phyloP scores from a whole-genome alignment of 2,113 vertebrate species.

The Naja naja region DNA sequence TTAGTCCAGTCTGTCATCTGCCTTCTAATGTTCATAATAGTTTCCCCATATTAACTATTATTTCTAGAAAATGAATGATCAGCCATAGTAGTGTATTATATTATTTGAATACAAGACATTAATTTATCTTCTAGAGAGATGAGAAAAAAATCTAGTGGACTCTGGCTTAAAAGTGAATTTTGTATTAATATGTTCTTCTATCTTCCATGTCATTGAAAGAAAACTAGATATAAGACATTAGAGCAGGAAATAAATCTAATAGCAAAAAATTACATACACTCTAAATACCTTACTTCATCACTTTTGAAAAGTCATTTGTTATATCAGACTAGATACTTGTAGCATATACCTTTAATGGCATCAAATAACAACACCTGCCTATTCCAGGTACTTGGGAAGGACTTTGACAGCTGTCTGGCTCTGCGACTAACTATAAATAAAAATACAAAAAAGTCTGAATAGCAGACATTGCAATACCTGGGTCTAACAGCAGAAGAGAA shows the following conservation, averaged over 20 bases:
- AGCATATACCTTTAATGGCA: too few relatives aligned
- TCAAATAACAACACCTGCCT: too few relatives aligned
- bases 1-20: background rate
- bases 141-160: background rate
- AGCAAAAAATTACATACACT: constrained; percentile 15
- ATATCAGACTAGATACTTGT: background rate
- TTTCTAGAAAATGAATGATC: background rate
- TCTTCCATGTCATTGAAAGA: constrained; percentile 34
- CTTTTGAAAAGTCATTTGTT: background rate
- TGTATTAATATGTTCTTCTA: background rate
- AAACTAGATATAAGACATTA: constrained; percentile 23
- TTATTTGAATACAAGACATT: background rate
- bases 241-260: constrained; percentile 36
- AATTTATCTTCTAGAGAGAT: background rate
- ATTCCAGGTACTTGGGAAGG: too few relatives aligned
- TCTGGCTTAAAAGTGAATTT: constrained; percentile 34
- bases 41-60: background rate
- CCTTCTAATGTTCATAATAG: background rate
- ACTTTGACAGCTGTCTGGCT: too few relatives aligned
- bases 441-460: too few relatives aligned
- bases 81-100: background rate
- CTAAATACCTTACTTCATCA: background rate
- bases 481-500: too few relatives aligned
- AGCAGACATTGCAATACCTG: too few relatives aligned
- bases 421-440: too few relatives aligned